phyloP scores from a whole-genome alignment of 2,888 invertebrate species.

The Troides oblongomaculatus region DNA sequence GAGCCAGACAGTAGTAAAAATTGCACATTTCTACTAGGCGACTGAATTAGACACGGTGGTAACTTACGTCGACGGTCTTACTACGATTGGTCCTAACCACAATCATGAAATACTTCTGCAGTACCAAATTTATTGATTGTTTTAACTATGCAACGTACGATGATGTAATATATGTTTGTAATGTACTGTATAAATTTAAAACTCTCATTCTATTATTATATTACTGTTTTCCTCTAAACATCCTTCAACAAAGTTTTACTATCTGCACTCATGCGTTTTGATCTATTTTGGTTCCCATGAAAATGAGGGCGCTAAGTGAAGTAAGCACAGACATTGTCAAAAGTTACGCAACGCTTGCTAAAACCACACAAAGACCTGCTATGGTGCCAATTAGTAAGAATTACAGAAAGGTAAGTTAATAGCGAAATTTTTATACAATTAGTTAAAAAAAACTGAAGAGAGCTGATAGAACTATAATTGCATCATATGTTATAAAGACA shows the following conservation, averaged over 20 bases:
- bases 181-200: no score
- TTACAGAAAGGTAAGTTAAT: background rate
- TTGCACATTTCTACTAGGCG: no score
- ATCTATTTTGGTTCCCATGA: conserved; percentile 17
- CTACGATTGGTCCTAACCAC: no score
- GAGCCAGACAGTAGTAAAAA: no score
- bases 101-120: no score
- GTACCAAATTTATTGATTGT: no score
- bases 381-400: conserved; percentile 5
- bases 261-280: background rate
- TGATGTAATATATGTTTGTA: no score
- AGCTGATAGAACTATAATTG: background rate
- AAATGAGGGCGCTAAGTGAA: conserved; percentile 23
- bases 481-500: no score
- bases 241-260: background rate
- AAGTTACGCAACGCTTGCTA: conserved; percentile 19
- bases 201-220: background rate
- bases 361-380: conserved; percentile 11
- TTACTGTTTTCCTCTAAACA: background rate
- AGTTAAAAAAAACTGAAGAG: background rate
- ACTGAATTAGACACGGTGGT: no score
- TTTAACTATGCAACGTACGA: no score
- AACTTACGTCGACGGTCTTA: no score
- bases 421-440: background rate
- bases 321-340: conserved; percentile 11